These are phyloP conservation scores for Galeopsomyia nigrocyanea DNA, from an alignment of 2,888 invertebrate species.

Conservation along the genomic window DNA sequence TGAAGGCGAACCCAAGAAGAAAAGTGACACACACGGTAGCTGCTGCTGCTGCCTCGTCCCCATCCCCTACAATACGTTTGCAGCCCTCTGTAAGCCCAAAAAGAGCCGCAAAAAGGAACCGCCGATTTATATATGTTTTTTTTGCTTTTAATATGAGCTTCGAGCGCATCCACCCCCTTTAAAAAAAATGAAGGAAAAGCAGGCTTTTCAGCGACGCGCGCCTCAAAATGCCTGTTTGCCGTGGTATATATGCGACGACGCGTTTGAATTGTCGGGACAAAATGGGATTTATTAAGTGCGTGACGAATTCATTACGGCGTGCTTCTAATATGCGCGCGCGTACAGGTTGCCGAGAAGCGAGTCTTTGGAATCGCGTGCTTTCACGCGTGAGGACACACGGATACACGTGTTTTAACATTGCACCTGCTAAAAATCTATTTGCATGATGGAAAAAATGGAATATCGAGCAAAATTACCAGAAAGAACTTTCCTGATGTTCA, in stretches of 20 bases:
- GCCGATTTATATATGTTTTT: constrained; percentile 21
- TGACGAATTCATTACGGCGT: constrained; percentile 14
- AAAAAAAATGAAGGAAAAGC: no score
- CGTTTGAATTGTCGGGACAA: no score
- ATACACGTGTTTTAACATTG: no score
- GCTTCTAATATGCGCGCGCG: constrained; percentile 3
- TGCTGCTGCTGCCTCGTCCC: constrained; percentile 12
- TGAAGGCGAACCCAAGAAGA: constrained; percentile 8
- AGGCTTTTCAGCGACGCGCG: neutral
- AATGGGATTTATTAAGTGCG: constrained; percentile 36
- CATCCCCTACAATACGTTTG: constrained; percentile 1
- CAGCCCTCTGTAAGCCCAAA: neutral
- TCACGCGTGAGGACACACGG: no score
- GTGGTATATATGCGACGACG: no score
- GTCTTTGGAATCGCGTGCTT: constrained; percentile 1
- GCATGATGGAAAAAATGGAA: no score
- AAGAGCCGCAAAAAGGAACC: constrained; percentile 33
- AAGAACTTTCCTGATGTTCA: no score
- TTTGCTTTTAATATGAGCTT: constrained; percentile 8
- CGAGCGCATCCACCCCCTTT: constrained; percentile 15
- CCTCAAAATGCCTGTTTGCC: no score
- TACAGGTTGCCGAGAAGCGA: neutral
- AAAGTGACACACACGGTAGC: constrained; percentile 15
- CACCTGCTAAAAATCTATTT: no score
- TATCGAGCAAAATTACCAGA: no score